Evolutionary conservation across 2,888 invertebrate genomes (phyloP), one percentile per base, ranked within the genome.

Genomic region (Agonum fuliginosum): DNA sequence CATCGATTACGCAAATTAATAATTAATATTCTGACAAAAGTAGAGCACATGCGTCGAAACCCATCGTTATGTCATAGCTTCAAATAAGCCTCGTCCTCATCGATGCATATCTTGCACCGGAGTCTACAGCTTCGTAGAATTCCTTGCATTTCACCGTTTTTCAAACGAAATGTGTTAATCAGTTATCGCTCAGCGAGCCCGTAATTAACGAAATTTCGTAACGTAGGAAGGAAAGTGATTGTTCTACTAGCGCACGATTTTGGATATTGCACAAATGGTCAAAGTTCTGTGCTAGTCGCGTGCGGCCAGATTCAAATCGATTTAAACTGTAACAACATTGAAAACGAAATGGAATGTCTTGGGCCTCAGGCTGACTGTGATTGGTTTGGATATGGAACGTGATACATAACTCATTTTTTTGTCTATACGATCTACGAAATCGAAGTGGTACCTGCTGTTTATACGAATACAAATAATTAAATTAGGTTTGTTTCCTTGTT

Each of bases 211-310:
- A 46, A 51, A 74, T 74, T 62, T 74, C 74, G 74, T 65, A 74
- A 74, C 65, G 41, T 65, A 74, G 74, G 74, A 74, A 74, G 74
- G 74, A 74, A 74, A 74, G 74, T 74, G 74, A 74, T 74, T 74
- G 74, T 74, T 73, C 37, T 58, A 41, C 34, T 58, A 54, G 73
- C 37, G 43, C 73, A 58, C 37, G 54, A 73, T 73, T 73, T 73
- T 70, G 43, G 70, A 24, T 70, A 46, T 71, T 71, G 46, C 51
- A 27, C 51, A 17, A 48, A 10, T 48, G 48, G 48, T 12, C 48
- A 12, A 48, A 8, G n/a, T n/a, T n/a, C n/a, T n/a, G n/a, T n/a
- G 43, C n/a, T 22, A 20, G 41, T 67, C 67, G 41, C 41, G 41
- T 67, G 41, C 20, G 19, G 62, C 2, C 5, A 20, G 20, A 30